phyloP scores from a whole-genome alignment of 2,888 invertebrate species.

The Hydraecia micacea region DNA sequence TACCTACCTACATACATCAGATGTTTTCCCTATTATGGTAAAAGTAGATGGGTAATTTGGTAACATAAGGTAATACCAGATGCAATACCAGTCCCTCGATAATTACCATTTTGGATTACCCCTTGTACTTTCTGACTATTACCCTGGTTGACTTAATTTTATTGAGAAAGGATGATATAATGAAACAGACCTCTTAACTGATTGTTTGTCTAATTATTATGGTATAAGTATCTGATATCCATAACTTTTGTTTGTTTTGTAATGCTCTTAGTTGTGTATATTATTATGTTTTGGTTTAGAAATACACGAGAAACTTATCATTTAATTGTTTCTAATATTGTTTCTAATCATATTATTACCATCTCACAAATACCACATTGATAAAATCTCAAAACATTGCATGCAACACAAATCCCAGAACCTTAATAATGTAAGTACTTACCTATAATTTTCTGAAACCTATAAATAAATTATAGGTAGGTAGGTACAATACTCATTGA shows the following conservation, averaged over 20 bases:
- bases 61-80: not conserved
- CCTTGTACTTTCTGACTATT: not conserved
- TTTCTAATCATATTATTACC: not conserved
- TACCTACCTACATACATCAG: not conserved
- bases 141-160: not conserved
- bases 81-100: not conserved
- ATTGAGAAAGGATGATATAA: not conserved
- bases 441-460: not conserved
- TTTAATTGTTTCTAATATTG: not conserved
- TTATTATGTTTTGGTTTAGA: not conserved
- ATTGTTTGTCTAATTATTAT: not conserved
- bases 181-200: not conserved
- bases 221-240: not conserved
- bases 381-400: not conserved
- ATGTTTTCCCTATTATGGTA: not conserved
- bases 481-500: not conserved
- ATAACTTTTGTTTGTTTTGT: not conserved
- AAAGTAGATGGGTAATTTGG: not conserved
- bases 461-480: not conserved
- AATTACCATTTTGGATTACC: not conserved
- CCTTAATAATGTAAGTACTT: not conserved
- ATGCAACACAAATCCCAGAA: not conserved
- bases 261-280: not conserved
- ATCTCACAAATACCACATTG: not conserved
- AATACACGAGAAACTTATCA: not conserved